Percentiles rank a stretch among this genome's conserved stretches.
These are phyloP conservation scores for Noctua comes DNA, from an alignment of 2,888 invertebrate genomes.

Conservation along the genomic window DNA sequence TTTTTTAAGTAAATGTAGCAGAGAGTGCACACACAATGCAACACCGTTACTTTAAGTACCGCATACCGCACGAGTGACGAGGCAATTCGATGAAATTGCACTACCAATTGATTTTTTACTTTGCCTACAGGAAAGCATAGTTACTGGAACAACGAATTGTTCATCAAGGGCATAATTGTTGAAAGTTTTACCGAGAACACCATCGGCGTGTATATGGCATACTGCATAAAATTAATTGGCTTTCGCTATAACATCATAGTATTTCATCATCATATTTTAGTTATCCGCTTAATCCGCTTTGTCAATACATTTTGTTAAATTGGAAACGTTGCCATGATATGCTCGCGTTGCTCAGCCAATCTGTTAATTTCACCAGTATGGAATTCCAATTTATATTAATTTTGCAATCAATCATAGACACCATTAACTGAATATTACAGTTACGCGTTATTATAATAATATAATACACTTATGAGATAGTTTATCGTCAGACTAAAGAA, in stretches of 20 bases:
- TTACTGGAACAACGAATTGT: slow-evolving; percentile 54
- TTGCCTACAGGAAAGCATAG: slow-evolving; percentile 34
- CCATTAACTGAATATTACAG: neutral
- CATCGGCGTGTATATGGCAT: slow-evolving; percentile 12
- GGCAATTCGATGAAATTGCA: slow-evolving; percentile 55
- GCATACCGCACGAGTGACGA: slow-evolving; percentile 38
- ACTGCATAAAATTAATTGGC: slow-evolving; percentile 36
- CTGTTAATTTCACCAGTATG: neutral
- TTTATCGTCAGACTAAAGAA: neutral
- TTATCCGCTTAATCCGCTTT: neutral
- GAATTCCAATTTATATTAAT: neutral
- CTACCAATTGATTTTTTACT: slow-evolving; percentile 58
- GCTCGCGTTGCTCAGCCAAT: neutral
- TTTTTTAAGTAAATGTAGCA: slow-evolving; percentile 30
- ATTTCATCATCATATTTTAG: slow-evolving; percentile 6
- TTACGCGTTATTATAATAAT: neutral
- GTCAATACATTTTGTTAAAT: neutral
- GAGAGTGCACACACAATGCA: slow-evolving; percentile 53
- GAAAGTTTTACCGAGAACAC: slow-evolving; percentile 57
- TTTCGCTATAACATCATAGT: slow-evolving; percentile 10
- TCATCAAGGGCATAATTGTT: slow-evolving; percentile 53
- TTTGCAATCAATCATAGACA: neutral
- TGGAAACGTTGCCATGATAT: neutral
- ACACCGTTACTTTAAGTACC: slow-evolving; percentile 36
- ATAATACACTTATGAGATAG: neutral